Conservation (phyloP, 1,140 invertebrate species). For the Adelges cooleyi region DNA sequence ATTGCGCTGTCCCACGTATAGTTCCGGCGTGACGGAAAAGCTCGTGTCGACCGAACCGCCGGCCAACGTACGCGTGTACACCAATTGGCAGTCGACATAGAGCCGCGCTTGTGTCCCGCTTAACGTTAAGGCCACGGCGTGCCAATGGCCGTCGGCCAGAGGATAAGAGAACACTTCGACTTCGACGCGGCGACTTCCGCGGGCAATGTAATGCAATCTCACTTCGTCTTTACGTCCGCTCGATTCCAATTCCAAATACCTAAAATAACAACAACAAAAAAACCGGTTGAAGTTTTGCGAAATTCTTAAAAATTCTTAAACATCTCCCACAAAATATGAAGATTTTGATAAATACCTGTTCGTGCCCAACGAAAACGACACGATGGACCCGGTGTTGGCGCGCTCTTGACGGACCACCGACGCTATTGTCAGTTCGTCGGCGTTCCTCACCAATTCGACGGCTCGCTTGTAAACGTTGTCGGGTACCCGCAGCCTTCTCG, state of each 20-base stretch:
- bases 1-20: slow-evolving; percentile 80
- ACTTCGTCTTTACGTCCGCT: slow-evolving; percentile 76
- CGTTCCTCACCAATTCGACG: slow-evolving; percentile 51
- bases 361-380: slow-evolving; percentile 65
- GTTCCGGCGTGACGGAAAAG: slow-evolving; percentile 56
- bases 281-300: not conserved
- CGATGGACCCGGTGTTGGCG: slow-evolving; percentile 66
- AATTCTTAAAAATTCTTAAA: not conserved
- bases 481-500: slow-evolving; percentile 56
- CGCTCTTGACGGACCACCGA: slow-evolving; percentile 64
- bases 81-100: slow-evolving; percentile 70
- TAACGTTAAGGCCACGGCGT: slow-evolving; percentile 67
- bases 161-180: slow-evolving; percentile 77
- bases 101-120: slow-evolving; percentile 70
- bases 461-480: slow-evolving; percentile 52
- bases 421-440: slow-evolving; percentile 67
- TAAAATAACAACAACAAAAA: slow-evolving; percentile 37
- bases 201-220: slow-evolving; percentile 54
- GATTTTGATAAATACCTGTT: too few relatives aligned
- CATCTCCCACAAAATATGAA: too few relatives aligned
- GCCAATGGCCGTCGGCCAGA: slow-evolving; percentile 75
- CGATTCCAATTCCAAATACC: slow-evolving; percentile 81
- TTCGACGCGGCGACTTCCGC: slow-evolving; percentile 49
- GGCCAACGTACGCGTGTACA: slow-evolving; percentile 58
- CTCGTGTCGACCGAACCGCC: slow-evolving; percentile 54